These are phyloP conservation scores for Thamnophis elegans DNA, from an alignment of 2,797 vertebrate genomes.

Conservation along the genomic window DNA sequence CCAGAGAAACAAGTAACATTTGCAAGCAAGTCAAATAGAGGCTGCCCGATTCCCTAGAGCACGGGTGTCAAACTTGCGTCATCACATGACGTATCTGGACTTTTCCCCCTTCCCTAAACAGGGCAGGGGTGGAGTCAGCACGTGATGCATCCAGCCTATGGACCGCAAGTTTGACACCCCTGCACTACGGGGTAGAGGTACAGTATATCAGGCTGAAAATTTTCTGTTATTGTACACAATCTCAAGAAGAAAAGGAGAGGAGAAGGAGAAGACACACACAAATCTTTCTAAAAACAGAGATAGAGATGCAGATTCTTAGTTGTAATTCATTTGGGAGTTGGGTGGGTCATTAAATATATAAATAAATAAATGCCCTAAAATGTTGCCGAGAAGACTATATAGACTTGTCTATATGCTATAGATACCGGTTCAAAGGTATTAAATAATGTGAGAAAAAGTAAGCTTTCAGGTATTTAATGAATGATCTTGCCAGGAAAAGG, in stretches of 20 bases:
- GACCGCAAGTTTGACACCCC: too few relatives aligned
- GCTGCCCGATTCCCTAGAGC: not conserved
- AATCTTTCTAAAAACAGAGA: not conserved
- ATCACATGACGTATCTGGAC: too few relatives aligned
- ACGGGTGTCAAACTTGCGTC: too few relatives aligned
- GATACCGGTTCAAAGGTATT: not conserved
- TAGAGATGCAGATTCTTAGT: too few relatives aligned
- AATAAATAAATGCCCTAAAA: not conserved
- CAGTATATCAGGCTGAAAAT: not conserved
- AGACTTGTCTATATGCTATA: not conserved
- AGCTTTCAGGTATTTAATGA: not conserved
- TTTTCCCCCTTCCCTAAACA: too few relatives aligned
- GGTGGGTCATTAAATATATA: too few relatives aligned
- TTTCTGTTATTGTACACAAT: not conserved
- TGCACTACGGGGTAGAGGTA: not conserved
- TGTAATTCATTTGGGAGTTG: too few relatives aligned
- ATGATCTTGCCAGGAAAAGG: not conserved
- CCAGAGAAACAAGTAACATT: not conserved
- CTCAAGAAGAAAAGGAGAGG: not conserved
- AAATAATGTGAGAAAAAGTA: not conserved
- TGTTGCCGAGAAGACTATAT: not conserved
- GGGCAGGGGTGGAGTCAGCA: too few relatives aligned
- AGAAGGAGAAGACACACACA: not conserved
- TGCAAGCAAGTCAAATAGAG: not conserved
- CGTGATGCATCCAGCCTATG: too few relatives aligned